Evolutionary conservation across 2,888 invertebrate species (phyloP).

Genomic region (Pogonocherus hispidulus): DNA sequence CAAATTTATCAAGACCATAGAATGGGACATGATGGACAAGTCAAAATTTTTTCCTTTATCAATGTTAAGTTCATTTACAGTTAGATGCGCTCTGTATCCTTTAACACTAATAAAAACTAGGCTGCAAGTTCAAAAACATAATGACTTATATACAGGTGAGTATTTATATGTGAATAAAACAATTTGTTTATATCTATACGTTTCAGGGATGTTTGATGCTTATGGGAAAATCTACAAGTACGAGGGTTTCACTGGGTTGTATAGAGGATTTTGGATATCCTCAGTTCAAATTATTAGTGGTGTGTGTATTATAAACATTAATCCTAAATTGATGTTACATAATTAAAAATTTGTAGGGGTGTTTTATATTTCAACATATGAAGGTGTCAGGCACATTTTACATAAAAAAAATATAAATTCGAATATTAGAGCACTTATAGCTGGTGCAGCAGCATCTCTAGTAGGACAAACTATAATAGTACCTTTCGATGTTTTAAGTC

Average conservation of each 20-base stretch:
- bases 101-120: constrained; percentile 95
- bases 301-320: constrained; percentile 48
- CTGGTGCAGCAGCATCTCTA: constrained; percentile 91
- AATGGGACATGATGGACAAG: constrained; percentile 99
- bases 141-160: constrained; percentile 84
- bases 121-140: constrained; percentile 88
- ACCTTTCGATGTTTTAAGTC: constrained; percentile 96
- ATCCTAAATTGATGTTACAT: constrained; percentile 8
- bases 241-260: constrained; percentile 90
- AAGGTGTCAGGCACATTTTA: constrained; percentile 87
- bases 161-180: background rate
- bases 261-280: constrained; percentile 96
- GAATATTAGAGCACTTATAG: constrained; percentile 83
- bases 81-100: constrained; percentile 87
- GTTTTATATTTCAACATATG: constrained; percentile 95
- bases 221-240: constrained; percentile 86
- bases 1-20: constrained; percentile 85
- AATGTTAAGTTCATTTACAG: constrained; percentile 87
- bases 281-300: constrained; percentile 76
- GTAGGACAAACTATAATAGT: constrained; percentile 96
- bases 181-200: constrained; percentile 1
- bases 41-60: constrained; percentile 93
- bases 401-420: constrained; percentile 77
- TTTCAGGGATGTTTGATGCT: constrained; percentile 85
- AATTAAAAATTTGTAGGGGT: constrained; percentile 75